Conservation (phyloP, 2,113 vertebrate genomes). For the Lepus europaeus region DNA sequence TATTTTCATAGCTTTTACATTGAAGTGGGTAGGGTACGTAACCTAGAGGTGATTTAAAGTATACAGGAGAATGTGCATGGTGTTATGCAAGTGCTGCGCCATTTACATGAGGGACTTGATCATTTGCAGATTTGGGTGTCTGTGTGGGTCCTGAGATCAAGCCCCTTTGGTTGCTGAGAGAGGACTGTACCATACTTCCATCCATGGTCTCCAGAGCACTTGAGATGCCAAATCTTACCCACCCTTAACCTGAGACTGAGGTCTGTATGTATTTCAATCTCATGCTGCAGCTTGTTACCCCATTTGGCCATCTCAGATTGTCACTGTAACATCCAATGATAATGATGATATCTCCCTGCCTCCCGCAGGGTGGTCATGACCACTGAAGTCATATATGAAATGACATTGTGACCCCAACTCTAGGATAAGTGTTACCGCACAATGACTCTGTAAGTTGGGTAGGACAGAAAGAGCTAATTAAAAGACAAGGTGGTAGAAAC, state of each 20-base stretch:
- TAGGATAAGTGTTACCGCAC: too few relatives aligned
- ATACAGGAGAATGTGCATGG: background rate
- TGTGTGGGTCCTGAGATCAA: background rate
- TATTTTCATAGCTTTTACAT: background rate
- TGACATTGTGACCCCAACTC: too few relatives aligned
- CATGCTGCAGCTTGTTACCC: accelerated
- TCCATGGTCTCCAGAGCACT: background rate
- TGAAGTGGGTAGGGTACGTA: background rate
- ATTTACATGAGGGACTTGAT: background rate
- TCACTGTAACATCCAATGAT: background rate
- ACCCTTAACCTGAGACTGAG: background rate
- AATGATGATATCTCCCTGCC: background rate
- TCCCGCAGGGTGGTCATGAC: too few relatives aligned
- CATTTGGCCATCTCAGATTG: background rate
- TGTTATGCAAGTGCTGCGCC: background rate
- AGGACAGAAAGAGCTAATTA: background rate
- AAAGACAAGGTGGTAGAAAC: background rate
- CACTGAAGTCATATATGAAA: background rate
- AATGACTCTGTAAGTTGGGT: background rate
- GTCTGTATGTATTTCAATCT: background rate
- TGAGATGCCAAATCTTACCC: background rate
- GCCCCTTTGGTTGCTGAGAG: background rate
- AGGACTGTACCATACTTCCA: background rate
- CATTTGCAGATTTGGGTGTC: background rate
- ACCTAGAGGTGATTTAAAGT: background rate